These are phyloP conservation scores for Holothuria scabra DNA, from an alignment of 53 echinoderm and acorn worm species.

Conservation along the genomic window DNA sequence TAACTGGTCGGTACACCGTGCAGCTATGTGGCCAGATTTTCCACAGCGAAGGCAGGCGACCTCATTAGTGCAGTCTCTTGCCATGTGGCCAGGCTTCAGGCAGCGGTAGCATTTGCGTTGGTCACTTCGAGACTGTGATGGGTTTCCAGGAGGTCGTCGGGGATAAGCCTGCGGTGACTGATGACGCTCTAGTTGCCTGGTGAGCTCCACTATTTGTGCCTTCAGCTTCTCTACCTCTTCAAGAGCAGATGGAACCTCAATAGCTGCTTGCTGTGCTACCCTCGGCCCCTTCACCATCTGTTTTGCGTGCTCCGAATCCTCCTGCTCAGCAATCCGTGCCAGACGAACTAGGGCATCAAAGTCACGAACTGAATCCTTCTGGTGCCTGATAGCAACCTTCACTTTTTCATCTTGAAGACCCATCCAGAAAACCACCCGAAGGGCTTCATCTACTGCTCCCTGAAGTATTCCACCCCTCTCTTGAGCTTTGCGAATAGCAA, in stretches of 20 bases:
- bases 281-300: not conserved
- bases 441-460: constrained; percentile 41
- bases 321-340: constrained; percentile 48
- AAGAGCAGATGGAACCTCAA: not conserved
- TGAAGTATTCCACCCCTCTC: constrained; percentile 38
- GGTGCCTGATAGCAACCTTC: constrained; percentile 50
- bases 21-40: not conserved
- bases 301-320: constrained; percentile 18
- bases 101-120: not conserved
- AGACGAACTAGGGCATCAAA: constrained; percentile 47
- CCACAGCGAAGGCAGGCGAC: not conserved
- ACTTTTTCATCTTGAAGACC: constrained; percentile 34
- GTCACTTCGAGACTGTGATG: not conserved
- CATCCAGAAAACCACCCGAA: constrained; percentile 53
- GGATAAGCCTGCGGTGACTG: not conserved
- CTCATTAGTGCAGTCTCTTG: not conserved
- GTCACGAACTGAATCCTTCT: constrained; percentile 15
- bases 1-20: not conserved
- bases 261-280: not conserved
- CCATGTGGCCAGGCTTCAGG: not conserved
- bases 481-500: constrained; percentile 18
- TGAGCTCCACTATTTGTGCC: not conserved
- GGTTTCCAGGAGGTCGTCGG: not conserved
- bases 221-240: not conserved
- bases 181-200: not conserved